Conservation (phyloP, 2,113 vertebrate species). For the Indicator maculatus region DNA sequence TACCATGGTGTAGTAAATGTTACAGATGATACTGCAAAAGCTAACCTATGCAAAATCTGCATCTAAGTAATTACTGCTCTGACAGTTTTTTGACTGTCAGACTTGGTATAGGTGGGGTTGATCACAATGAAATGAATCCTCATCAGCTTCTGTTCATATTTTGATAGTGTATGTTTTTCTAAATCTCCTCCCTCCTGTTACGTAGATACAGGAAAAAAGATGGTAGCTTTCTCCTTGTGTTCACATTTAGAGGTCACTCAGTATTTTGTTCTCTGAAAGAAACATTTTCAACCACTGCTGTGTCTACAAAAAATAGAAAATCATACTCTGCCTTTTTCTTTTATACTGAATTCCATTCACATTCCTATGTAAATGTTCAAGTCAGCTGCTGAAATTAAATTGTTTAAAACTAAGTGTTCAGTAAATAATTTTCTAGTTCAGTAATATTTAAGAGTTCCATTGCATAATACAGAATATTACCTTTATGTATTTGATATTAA, state of each 20-base stretch:
- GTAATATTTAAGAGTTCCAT: background rate
- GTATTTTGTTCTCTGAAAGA: background rate
- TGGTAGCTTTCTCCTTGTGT: background rate
- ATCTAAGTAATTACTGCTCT: background rate
- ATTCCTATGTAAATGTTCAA: background rate
- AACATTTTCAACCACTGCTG: background rate
- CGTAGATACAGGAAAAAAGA: background rate
- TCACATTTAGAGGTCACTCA: background rate
- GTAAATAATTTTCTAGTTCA: background rate
- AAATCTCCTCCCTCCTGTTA: background rate
- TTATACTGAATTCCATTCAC: no score
- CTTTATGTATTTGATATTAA: background rate
- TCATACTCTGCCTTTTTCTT: background rate
- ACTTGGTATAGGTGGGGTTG: background rate
- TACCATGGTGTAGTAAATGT: background rate
- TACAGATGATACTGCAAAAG: background rate
- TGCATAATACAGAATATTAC: background rate
- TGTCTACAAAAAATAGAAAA: background rate
- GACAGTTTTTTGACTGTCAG: background rate
- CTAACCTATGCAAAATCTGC: background rate
- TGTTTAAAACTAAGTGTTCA: background rate
- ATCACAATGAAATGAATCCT: background rate
- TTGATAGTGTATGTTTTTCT: background rate
- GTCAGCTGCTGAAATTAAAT: background rate
- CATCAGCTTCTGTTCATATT: background rate